Evolutionary conservation across 1,140 invertebrate species (phyloP), one percentile per base, ranked within the genome.

Genomic region (Cherax quadricarinatus): DNA sequence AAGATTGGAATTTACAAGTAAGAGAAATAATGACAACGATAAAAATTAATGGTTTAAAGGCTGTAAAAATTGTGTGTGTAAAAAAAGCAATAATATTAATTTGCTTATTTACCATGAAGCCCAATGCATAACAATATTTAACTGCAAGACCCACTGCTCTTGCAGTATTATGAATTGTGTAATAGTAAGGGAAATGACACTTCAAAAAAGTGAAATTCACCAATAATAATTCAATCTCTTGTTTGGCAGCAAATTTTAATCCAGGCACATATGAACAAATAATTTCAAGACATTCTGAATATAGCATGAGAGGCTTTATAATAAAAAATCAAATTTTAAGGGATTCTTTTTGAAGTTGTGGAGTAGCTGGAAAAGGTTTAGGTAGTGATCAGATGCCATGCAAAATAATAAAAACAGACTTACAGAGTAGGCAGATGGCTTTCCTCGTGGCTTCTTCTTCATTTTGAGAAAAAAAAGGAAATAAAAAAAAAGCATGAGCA

Each of bases 351-450:
- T 53, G 9, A 82, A n/a, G 24, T 83, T 53, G 21, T n/a, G 57
- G 30, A 83, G 57, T 14, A 49, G 57, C n/a, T 12, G 51, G 21
- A n/a, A 83, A 85, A 85, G 30, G 9, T 60, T 70, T 3, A 86
- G 73, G n/a, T n/a, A 75, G 70, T 75, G 16, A 24, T 21, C n/a
- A 66, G 75, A 82, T 2, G 7, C 24, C 70, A 79, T 73, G 62
- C 53, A 93, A 90, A 91, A 93, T 91, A 89, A 60, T 86, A 89
- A 88, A 94, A 89, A 62, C 49, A 92, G 84, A 93, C 91, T 92
- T 83, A 92, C 91, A 92, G 91, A 94, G 89, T 93, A 94, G 81
- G 92, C 92, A 83, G 88, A 94, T 93, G 88, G 90, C 82, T 94
- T 92, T 82, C 93, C 93, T 41, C 89, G 89, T 53, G 87, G 88